These are phyloP conservation scores for Acronicta leporina DNA, from an alignment of 2,888 invertebrate species.

Conservation along the genomic window DNA sequence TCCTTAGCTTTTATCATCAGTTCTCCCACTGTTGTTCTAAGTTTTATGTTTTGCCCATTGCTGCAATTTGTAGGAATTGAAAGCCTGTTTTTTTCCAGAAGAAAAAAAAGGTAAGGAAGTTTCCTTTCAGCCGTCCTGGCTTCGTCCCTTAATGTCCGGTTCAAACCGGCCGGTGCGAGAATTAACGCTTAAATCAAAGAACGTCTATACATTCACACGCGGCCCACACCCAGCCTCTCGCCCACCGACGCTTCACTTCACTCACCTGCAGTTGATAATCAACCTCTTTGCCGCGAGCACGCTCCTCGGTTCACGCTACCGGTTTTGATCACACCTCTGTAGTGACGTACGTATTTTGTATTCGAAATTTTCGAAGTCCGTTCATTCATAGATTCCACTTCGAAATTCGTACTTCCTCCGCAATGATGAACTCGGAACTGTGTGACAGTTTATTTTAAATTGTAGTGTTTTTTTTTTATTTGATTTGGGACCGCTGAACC, in stretches of 20 bases:
- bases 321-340: constrained; percentile 50
- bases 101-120: constrained; percentile 53
- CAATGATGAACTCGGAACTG: constrained; percentile 48
- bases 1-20: too few species aligned
- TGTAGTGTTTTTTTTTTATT: constrained; percentile 44
- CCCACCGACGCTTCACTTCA: constrained; percentile 59
- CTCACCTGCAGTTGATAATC: constrained; percentile 79
- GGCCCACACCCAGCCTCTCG: constrained; percentile 74
- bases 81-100: constrained; percentile 34
- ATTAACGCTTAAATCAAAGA: constrained; percentile 29
- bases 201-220: constrained; percentile 65
- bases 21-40: too few species aligned
- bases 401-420: constrained; percentile 37
- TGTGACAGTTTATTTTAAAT: constrained; percentile 49
- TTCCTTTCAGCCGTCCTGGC: constrained; percentile 56
- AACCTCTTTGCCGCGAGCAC: constrained; percentile 74
- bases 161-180: constrained; percentile 46
- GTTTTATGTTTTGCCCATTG: not conserved
- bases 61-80: constrained; percentile 14
- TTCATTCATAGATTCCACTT: constrained; percentile 44
- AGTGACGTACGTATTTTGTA: constrained; percentile 47
- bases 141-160: constrained; percentile 50
- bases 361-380: constrained; percentile 28
- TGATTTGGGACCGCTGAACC: constrained; percentile 34
- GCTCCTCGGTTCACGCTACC: constrained; percentile 62